Evolutionary conservation across 2,113 vertebrate species (phyloP), one percentile per base, ranked within the genome.

Genomic region (Blennius ocellaris): DNA sequence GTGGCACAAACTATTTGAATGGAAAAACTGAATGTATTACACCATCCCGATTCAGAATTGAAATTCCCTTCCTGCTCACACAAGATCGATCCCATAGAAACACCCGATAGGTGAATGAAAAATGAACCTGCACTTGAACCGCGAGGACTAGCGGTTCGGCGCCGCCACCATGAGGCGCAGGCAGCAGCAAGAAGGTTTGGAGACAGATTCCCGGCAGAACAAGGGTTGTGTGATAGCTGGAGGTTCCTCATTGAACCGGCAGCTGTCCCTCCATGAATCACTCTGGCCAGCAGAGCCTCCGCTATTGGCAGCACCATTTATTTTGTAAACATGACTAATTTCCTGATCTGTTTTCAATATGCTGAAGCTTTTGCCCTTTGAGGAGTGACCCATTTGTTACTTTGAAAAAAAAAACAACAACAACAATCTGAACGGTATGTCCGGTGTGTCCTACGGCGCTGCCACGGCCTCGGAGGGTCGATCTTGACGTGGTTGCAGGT

Each of bases 341-440:
- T 73, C 72, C 55, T 82, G 63, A 88, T 85, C 81, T 78, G 73
- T 82, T 88, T 87, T 82, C 84, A 82, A 80, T 84, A 84, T 71
- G 73, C 59, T 64, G 76, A 66, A 70, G 69, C 58, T 36, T 30
- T 41, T 80, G 60, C 84, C 77, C 62, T 80, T 82, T 83, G 68
- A 78, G 55, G 64, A 61, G 62, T 53, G 15, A 69, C 56, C 56
- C 38, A 70, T 87, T 75, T 76, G 60, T 76, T 71, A 30, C 50
- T 77, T 36, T 54, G 53, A 40, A 37, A 11, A 12, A 30, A 30
- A 30, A 30, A 30, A 30, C 21, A 30, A 4, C n/a, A n/a, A n/a
- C 51, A 6, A 11, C 81, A 70, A 84, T 84, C 75, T 80, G 36
- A 76, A 79, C 66, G 76, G 58, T 56, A 80, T 71, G 76, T 76